phyloP scores from a whole-genome alignment of 2,797 vertebrate genomes.

The Mormyrops attenuatus region DNA sequence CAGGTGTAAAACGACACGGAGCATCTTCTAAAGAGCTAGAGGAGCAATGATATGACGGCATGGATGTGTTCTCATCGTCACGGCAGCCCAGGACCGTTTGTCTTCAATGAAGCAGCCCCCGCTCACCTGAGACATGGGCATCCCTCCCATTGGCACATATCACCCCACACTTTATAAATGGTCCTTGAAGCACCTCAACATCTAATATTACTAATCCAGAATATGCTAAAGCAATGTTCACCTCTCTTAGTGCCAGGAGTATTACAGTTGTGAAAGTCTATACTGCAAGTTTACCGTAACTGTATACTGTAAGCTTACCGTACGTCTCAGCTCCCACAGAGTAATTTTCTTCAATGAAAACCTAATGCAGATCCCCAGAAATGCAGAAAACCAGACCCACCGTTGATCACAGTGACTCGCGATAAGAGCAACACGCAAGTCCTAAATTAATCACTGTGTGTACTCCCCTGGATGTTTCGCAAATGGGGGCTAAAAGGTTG shows the following conservation, averaged over 20 bases:
- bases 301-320: neutral
- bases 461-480: slow-evolving; percentile 11
- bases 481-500: slow-evolving; percentile 17
- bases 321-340: neutral
- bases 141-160: neutral
- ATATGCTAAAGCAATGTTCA: neutral
- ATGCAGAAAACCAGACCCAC: neutral
- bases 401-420: slow-evolving; percentile 17
- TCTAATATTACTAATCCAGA: neutral
- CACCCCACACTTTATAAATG: neutral
- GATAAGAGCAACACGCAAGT: slow-evolving; percentile 26
- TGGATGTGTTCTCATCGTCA: neutral
- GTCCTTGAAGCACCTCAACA: neutral
- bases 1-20: neutral
- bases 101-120: neutral
- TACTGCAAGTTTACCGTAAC: neutral
- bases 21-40: neutral
- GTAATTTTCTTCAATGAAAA: slow-evolving; percentile 16
- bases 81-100: neutral
- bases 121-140: neutral
- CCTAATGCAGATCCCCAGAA: slow-evolving; percentile 6
- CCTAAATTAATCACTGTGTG: slow-evolving; percentile 25
- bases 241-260: neutral
- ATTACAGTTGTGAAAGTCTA: neutral
- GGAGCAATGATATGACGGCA: neutral